These are phyloP conservation scores for Ruditapes philippinarum DNA, from an alignment of 1,140 invertebrate species.

Conservation along the genomic window DNA sequence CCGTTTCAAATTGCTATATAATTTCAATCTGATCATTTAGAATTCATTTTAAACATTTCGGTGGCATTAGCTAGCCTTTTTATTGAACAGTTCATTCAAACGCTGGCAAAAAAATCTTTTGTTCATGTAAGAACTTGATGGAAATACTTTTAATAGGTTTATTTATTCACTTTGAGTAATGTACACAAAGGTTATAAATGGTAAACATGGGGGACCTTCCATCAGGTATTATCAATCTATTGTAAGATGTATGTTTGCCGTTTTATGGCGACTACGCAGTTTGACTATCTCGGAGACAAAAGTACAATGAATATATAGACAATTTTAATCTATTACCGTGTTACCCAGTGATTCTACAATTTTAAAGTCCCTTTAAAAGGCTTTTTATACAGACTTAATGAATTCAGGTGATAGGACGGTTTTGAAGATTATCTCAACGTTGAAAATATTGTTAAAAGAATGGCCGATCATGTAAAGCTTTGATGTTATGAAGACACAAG, in stretches of 20 bases:
- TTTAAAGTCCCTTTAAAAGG: slow-evolving; percentile 14
- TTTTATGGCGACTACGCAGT: background rate
- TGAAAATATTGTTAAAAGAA: no score
- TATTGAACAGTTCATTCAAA: slow-evolving; percentile 18
- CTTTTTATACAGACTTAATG: slow-evolving; percentile 1
- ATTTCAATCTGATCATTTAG: slow-evolving; percentile 22
- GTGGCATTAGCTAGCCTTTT: background rate
- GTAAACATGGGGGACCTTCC: slow-evolving; percentile 8
- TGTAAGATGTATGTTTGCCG: slow-evolving; percentile 13
- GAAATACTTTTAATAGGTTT: slow-evolving; percentile 12
- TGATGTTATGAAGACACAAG: no score
- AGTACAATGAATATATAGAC: slow-evolving; percentile 15
- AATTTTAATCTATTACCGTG: background rate
- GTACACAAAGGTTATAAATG: slow-evolving; percentile 25
- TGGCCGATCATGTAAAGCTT: no score
- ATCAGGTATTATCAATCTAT: slow-evolving; percentile 38
- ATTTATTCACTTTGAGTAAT: background rate
- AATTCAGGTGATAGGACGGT: background rate
- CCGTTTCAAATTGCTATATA: slow-evolving; percentile 30
- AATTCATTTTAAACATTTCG: background rate
- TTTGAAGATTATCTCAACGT: background rate
- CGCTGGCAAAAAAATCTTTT: background rate
- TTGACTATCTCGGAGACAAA: background rate
- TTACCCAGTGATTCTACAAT: background rate
- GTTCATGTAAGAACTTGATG: background rate